Evolutionary conservation across 1,140 invertebrate genomes (phyloP).

Genomic region (Drosophila prosaltans): DNA sequence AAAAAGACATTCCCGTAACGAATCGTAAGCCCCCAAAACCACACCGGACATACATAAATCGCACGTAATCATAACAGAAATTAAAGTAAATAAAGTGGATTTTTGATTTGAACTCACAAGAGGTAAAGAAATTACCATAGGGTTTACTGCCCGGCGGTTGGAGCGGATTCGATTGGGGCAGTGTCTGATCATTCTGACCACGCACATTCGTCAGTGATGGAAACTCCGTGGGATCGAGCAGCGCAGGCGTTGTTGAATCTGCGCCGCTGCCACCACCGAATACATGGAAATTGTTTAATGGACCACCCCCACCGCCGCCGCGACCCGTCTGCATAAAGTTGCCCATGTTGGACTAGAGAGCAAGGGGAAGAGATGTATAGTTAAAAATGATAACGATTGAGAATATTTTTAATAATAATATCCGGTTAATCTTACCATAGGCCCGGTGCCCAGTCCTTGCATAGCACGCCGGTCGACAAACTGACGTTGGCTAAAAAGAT

Average conservation of each 20-base stretch:
- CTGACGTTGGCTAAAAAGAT: conserved; percentile 89
- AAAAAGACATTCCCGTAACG: conserved; percentile 8
- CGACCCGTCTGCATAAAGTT: conserved; percentile 83
- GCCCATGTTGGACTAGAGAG: conserved; percentile 79
- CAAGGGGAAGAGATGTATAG: neutral
- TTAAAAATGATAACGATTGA: neutral
- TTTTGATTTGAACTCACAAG: conserved; percentile 83
- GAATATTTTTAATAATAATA: neutral
- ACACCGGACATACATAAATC: conserved; percentile 19
- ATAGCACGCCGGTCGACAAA: conserved; percentile 91
- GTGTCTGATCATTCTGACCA: conserved; percentile 88
- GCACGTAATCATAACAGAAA: conserved; percentile 55
- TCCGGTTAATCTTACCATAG: conserved; percentile 66
- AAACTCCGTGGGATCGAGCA: conserved; percentile 95
- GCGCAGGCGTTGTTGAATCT: conserved; percentile 90
- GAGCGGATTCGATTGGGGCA: conserved; percentile 90
- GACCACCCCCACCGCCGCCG: conserved; percentile 83
- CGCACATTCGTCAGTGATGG: conserved; percentile 93
- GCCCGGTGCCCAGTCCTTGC: conserved; percentile 83
- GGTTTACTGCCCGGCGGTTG: conserved; percentile 94
- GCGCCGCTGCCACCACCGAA: conserved; percentile 86
- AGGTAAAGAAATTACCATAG: conserved; percentile 88
- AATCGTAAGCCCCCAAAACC: neutral
- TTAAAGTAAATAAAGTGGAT: conserved; percentile 71
- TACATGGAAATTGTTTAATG: conserved; percentile 89